These are phyloP conservation scores for Platycheirus albimanus DNA, from an alignment of 2,888 invertebrate species.

Conservation along the genomic window DNA sequence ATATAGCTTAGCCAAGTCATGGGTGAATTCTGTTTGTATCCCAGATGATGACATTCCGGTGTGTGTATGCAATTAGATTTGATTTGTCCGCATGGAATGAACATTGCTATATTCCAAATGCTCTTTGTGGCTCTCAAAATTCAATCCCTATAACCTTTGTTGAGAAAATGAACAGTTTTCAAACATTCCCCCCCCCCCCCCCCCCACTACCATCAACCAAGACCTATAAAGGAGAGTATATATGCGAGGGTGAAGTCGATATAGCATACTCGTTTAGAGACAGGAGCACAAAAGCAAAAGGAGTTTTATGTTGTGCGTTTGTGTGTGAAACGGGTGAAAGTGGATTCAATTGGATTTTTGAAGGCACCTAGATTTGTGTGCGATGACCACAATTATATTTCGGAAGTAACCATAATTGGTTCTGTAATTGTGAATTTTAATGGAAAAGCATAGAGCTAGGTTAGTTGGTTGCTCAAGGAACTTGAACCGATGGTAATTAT, in stretches of 20 bases:
- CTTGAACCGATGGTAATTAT: conserved; percentile 45
- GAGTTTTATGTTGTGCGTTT: neutral
- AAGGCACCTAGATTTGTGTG: conserved; percentile 61
- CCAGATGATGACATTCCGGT: conserved; percentile 69
- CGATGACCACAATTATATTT: conserved; percentile 73
- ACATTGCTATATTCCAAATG: conserved; percentile 29
- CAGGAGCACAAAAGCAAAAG: neutral
- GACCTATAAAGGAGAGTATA: too few species aligned
- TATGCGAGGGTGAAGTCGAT: neutral
- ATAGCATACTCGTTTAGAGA: too few species aligned
- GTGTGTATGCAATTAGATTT: conserved; percentile 73
- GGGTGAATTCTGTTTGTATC: too few species aligned
- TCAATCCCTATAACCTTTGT: conserved; percentile 54
- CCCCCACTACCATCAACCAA: too few species aligned
- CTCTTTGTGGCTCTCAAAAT: conserved; percentile 66
- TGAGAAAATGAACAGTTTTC: conserved; percentile 21
- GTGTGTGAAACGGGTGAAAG: neutral
- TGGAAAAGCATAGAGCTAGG: conserved; percentile 17
- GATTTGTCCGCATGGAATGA: conserved; percentile 67
- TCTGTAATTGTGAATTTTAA: conserved; percentile 69
- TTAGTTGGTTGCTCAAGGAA: conserved; percentile 13
- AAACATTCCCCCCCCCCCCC: neutral
- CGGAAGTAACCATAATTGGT: conserved; percentile 70
- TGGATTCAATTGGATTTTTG: conserved; percentile 68
- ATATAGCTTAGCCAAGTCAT: too few species aligned